Base-by-base conservation (phyloP, 2,113 vertebrate genomes). In the Atherinomorus stipes region DNA sequence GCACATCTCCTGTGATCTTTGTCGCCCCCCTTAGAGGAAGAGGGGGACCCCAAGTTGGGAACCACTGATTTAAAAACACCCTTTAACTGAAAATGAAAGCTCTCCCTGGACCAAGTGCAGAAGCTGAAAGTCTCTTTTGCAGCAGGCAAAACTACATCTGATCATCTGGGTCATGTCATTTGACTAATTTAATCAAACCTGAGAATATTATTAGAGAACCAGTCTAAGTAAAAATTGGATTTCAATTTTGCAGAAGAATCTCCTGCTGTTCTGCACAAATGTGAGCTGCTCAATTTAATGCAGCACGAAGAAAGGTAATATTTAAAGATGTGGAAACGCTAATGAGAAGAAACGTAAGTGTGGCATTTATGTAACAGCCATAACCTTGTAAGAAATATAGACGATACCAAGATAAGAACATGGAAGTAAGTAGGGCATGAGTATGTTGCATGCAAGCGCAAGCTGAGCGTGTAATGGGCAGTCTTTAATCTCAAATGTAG, bases 401-500 rank as follows among this genome's bases (percentile, higher is more conserved):
- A 72, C 76, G 62, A 61, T 74, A 80, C 73, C 52, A 53, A 73
- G 87, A 86, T 86, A 44, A 81, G 65, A 78, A 69, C 28, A 58
- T 63, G 52, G 65, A 50, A 61, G 61, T 78, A 88, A 89, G 81
- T 85, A 73, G 83, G 78, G 38, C 82, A 84, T 18, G 65, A 67
- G 44, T 25, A 21, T 31, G 26, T 52, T 63, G 70, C 79, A 65
- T 52, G 23, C 42, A 26, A 31, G 64, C 78, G 38, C 67, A 78
- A 77, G 76, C 79, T 73, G 69, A 86, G 88, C 80, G 61, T 89
- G 83, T 84, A 91, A 92, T 86, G 87, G 83, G 54, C 81, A 75
- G 81, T 85, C 85, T 89, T 90, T 88, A 81, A 90, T 90, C 88
- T 89, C 66, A 66, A 77, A 88, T 81, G 85, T 88, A 90, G 84